Evolutionary conservation across 2,888 invertebrate genomes (phyloP).

Genomic region (Xiphydria camelus): DNA sequence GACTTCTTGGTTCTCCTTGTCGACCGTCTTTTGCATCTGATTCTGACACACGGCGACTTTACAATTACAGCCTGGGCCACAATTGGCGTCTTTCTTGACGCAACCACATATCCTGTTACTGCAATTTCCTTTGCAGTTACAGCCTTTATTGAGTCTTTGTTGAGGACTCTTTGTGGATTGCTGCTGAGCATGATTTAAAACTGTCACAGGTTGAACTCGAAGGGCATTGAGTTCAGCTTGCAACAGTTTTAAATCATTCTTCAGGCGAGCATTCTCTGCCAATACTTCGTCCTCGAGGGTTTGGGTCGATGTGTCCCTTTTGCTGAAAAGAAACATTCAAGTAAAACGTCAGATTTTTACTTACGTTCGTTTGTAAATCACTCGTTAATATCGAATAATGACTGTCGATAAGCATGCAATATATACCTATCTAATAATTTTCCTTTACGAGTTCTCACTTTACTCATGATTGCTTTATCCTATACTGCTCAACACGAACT

Average conservation of each 20-base stretch:
- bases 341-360: no score
- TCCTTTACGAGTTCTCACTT: no score
- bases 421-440: no score
- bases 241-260: constrained; percentile 25
- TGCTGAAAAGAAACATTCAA: no score
- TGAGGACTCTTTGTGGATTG: not conserved
- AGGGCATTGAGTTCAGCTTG: constrained; percentile 20
- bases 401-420: no score
- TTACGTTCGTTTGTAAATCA: no score
- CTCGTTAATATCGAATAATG: no score
- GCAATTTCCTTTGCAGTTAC: constrained; percentile 35
- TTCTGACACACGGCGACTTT: constrained; percentile 29
- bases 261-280: constrained; percentile 19
- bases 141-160: constrained; percentile 21
- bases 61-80: constrained; percentile 32
- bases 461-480: no score
- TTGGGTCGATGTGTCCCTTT: no score
- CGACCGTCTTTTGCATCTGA: constrained; percentile 12
- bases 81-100: constrained; percentile 26
- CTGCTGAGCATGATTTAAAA: not conserved
- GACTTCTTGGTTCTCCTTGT: constrained; percentile 12
- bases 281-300: no score
- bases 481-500: no score
- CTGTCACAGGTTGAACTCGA: not conserved
- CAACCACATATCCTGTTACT: constrained; percentile 34